Evolutionary conservation across 2,113 vertebrate genomes (phyloP), one percentile per base, ranked within the genome.

Genomic region (Apodemus sylvaticus): DNA sequence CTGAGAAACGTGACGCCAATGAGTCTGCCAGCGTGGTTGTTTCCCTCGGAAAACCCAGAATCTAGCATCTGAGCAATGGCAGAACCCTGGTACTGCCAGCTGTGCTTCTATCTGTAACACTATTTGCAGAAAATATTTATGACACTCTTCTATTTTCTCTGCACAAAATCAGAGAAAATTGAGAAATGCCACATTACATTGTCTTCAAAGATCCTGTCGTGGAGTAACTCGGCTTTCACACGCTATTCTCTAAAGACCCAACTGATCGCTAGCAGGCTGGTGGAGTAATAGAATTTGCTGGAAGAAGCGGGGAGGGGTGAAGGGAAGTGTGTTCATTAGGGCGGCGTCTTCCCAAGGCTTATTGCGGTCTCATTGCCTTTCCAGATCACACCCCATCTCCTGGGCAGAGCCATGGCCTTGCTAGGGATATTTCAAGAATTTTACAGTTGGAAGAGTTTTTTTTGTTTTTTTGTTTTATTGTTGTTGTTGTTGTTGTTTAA

Each of bases 91-190:
- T 71, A 83, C 74, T 96, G 81, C 92, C 94, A 97, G 96, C 68
- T 97, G 86, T 66, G 89, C 73, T 96, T 96, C 79, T 90, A 77
- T 89, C 87, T 94, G 91, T 70, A 91, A 95, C n/a, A 60, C 86
- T 70, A 93, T 91, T 94, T 91, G 94, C 94, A 60, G 58, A 71
- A 95, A 97, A 90, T 90, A 94, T 95, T 96, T 97, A 91, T 93
- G 93, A 96, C 7, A 22, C 31, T 58, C 70, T 96, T 89, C 91
- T 55, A 92, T 94, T 97, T 96, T 93, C 94, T 97, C 89, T 90
- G 90, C 39, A 86, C 78, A 93, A 97, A 98, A 94, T 97, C 95
- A 97, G 94, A 97, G 94, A 95, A 97, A 97, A 98, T 62, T 95
- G 97, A 97, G 96, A 97, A 97, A 97, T 81, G 93, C 94, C 86